Evolutionary conservation across 2,888 invertebrate genomes (phyloP).

Genomic region (Neocrepidodera transversa): DNA sequence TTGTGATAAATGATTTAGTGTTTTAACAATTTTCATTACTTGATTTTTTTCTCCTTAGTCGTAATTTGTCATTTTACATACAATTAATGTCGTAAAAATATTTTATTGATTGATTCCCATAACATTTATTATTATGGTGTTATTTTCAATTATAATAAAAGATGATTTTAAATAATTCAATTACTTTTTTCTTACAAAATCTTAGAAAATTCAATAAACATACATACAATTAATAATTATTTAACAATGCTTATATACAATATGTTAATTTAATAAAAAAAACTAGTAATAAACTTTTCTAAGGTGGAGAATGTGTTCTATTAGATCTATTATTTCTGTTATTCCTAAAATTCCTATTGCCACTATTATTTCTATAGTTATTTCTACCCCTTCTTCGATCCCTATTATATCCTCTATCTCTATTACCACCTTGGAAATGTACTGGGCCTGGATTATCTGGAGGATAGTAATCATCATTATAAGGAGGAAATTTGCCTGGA

Average conservation of each 20-base stretch:
- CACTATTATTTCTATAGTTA: slow-evolving; percentile 44
- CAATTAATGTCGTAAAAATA: background rate
- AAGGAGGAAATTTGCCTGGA: slow-evolving; percentile 57
- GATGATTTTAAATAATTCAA: slow-evolving; percentile 1
- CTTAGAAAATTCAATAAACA: background rate
- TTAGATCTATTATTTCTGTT: slow-evolving; percentile 51
- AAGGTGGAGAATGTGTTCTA: slow-evolving; percentile 54
- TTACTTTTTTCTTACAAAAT: slow-evolving; percentile 13
- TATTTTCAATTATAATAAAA: background rate
- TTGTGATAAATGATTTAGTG: too few relatives aligned
- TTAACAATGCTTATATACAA: slow-evolving; percentile 27
- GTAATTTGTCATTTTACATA: background rate
- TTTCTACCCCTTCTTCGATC: slow-evolving; percentile 44
- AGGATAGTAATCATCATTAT: slow-evolving; percentile 62
- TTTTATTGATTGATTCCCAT: background rate
- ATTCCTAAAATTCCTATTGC: slow-evolving; percentile 49
- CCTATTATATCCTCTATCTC: slow-evolving; percentile 51
- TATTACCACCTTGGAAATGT: slow-evolving; percentile 51
- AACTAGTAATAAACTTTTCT: slow-evolving; percentile 27
- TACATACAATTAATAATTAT: background rate
- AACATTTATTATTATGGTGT: background rate
- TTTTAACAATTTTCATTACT: too few relatives aligned
- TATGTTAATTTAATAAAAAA: slow-evolving; percentile 11
- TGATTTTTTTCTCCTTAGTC: too few relatives aligned
- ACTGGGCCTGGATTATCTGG: slow-evolving; percentile 42